Base-by-base conservation (phyloP, 2,888 invertebrate species). In the Drosophila barbarae region DNA sequence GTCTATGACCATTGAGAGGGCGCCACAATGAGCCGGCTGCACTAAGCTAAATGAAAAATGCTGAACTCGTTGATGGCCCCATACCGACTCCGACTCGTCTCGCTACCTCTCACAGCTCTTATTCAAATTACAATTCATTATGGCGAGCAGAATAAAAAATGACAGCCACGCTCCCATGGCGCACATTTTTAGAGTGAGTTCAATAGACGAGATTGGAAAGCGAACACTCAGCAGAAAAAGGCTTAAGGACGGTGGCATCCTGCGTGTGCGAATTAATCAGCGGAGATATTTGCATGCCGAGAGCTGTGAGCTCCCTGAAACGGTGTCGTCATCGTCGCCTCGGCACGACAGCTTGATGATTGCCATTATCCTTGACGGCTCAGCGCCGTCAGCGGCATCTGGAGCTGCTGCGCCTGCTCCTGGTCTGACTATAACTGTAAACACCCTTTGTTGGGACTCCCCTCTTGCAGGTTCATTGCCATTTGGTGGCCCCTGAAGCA, bases 401-500 rank as follows among this genome's bases (percentile, higher is more conserved):
- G 64, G 34, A 47, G 39, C 10, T 21, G 56, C 15, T 18, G 23
- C 23, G 18, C 26, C 36, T 9, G 23, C 53, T 39, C 7, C n/a
- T n/a, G 34, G 13, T 12, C 10, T 30, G 42, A 61, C 59, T 59
- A 68, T 67, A 59, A 72, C 72, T 74, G 54, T 74, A 42, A 69
- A 69, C 67, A 71, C 55, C 69, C 83, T 82, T 79, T 85, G 84
- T 77, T 71, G 72, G 53, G 53, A 61, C 61, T 68, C 64, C 54
- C 92, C 54, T 92, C 47, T 93, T 94, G 18, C 94, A 98, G 98
- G 91, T 98, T 97, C 89, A 92, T 98, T 77, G 98, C 98, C 46
- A 98, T 98, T 84, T 97, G 98, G 95, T 97, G 96, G 94, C 96
- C 97, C 2, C 90, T 98, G 83, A 96, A 95, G 86, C 96, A 97